Percentiles rank a stretch among this genome's conserved stretches.
Conservation (phyloP, 2,113 vertebrate species). For the Pseudopipra pipra region DNA sequence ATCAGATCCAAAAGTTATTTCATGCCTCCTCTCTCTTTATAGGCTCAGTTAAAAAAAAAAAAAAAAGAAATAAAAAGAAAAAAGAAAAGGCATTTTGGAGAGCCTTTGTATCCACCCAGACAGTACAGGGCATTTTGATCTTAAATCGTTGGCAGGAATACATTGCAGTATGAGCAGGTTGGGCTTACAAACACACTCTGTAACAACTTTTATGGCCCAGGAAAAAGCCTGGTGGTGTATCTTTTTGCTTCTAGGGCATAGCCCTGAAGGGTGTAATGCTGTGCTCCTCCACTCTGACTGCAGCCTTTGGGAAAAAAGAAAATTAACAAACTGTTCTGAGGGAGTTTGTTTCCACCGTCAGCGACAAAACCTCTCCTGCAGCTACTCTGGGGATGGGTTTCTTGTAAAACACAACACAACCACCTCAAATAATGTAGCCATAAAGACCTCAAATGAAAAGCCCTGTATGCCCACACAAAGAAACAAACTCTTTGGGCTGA, state of each 20-base stretch:
- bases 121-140: background rate
- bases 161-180: background rate
- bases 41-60: background rate
- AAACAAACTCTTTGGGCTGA: background rate
- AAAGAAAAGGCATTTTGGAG: background rate
- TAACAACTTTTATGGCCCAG: background rate
- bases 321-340: background rate
- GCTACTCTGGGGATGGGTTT: background rate
- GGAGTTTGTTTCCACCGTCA: background rate
- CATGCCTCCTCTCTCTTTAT: background rate
- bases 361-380: background rate
- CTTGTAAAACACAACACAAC: background rate
- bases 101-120: background rate
- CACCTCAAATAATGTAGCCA: background rate
- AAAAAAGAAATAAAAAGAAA: background rate
- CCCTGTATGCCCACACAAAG: background rate
- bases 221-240: background rate
- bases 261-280: background rate
- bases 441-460: background rate
- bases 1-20: constrained; percentile 5
- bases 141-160: background rate
- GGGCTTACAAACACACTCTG: background rate
- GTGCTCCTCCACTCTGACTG: background rate
- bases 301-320: background rate
- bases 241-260: background rate